Conservation (phyloP, 2,888 invertebrate species). For the Monoplex corrugatus region DNA sequence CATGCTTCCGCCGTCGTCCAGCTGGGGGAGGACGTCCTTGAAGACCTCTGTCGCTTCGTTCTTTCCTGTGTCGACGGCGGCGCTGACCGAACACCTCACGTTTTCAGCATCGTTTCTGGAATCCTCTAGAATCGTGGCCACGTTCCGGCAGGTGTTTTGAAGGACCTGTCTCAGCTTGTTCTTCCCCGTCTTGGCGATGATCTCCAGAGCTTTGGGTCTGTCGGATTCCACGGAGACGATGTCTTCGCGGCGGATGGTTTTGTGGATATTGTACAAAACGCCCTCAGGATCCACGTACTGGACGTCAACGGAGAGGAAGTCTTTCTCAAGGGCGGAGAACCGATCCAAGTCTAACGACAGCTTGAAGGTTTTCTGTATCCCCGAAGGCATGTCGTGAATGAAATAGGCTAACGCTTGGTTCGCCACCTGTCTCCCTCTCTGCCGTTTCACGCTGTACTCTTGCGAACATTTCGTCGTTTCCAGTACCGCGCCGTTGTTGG, state of each 20-base stretch:
- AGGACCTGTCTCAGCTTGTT: constrained; percentile 62
- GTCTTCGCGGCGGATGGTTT: constrained; percentile 23
- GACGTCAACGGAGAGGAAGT: constrained; percentile 55
- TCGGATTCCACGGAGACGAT: constrained; percentile 7
- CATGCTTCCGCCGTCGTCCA: constrained; percentile 36
- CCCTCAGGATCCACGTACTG: constrained; percentile 54
- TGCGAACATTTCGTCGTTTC: constrained; percentile 63
- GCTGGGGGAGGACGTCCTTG: constrained; percentile 56
- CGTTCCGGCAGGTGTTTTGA: constrained; percentile 59
- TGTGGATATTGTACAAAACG: constrained; percentile 35
- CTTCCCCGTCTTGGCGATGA: constrained; percentile 52
- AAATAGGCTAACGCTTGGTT: constrained; percentile 61
- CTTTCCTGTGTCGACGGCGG: constrained; percentile 61
- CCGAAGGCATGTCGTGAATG: constrained; percentile 67
- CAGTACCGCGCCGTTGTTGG: constrained; percentile 61
- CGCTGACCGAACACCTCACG: constrained; percentile 47
- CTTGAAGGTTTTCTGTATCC: constrained; percentile 64
- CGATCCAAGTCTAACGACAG: constrained; percentile 54
- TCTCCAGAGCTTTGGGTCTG: constrained; percentile 34
- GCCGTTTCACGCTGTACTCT: constrained; percentile 63
- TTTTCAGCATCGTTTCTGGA: constrained; percentile 55
- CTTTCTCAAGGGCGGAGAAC: constrained; percentile 1
- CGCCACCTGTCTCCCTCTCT: constrained; percentile 44
- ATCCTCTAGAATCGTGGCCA: constrained; percentile 61
- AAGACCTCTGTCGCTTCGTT: constrained; percentile 59